Percentiles rank a stretch among this genome's conserved stretches.
phyloP scores from a whole-genome alignment of 2,888 invertebrate genomes.

The Drosophila helvetica region DNA sequence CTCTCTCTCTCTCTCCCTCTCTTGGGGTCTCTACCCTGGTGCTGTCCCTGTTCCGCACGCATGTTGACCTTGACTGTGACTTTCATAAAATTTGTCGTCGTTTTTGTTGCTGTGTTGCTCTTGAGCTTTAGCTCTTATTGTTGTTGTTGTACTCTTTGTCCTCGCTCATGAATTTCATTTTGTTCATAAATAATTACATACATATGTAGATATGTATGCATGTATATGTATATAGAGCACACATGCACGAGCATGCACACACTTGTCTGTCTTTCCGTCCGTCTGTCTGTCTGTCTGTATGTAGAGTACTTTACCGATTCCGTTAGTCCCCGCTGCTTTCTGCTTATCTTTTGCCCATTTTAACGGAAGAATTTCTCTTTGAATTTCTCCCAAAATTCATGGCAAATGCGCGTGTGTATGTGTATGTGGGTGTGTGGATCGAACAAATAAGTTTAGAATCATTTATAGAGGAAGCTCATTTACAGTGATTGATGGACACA shows the following conservation, averaged over 20 bases:
- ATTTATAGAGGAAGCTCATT: no score
- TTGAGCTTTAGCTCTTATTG: conserved; percentile 28
- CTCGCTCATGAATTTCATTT: conserved; percentile 60
- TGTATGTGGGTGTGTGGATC: no score
- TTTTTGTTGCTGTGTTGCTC: conserved; percentile 34
- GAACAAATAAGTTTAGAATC: no score
- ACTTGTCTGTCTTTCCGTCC: neutral
- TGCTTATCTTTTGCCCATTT: conserved; percentile 17
- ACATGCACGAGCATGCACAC: neutral
- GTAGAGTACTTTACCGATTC: conserved; percentile 1
- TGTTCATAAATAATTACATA: conserved; percentile 21
- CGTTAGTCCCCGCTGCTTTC: conserved; percentile 4
- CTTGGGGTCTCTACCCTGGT: conserved; percentile 6
- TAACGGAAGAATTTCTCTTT: neutral
- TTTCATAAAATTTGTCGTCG: conserved; percentile 74
- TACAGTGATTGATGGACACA: no score
- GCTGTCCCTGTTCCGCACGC: conserved; percentile 57
- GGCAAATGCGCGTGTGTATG: neutral
- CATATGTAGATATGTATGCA: neutral
- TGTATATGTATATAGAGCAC: conserved; percentile 17
- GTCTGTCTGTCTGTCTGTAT: neutral
- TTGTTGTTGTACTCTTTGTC: conserved; percentile 32
- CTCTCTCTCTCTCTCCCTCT: conserved; percentile 29
- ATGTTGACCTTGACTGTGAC: conserved; percentile 82
- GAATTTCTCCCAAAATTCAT: neutral